Evolutionary conservation across 1,140 invertebrate genomes (phyloP).

Genomic region (Trichogramma pretiosum): DNA sequence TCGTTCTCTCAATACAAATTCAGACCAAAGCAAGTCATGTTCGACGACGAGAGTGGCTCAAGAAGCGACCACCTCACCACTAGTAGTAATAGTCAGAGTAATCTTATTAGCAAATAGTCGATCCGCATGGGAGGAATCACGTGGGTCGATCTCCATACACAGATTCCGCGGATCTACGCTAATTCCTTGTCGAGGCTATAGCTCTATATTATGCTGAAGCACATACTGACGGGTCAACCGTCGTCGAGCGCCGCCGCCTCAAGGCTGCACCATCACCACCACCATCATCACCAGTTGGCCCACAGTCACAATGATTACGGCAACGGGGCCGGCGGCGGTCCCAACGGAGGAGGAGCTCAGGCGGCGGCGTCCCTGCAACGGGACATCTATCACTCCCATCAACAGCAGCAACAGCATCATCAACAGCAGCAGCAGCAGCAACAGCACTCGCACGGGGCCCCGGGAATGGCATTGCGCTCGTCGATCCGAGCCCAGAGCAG

Average conservation of each 20-base stretch:
- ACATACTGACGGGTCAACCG: constrained; percentile 45
- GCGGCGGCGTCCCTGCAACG: too few species aligned
- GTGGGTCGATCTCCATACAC: too few species aligned
- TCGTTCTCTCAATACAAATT: too few species aligned
- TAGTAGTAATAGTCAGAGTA: too few species aligned
- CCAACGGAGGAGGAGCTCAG: constrained; percentile 20
- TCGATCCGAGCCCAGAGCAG: constrained; percentile 33
- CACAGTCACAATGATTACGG: constrained; percentile 9
- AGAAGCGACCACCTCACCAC: too few species aligned
- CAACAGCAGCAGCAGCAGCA: constrained; percentile 17
- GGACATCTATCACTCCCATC: too few species aligned
- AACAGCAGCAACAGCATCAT: constrained; percentile 23
- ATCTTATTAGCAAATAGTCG: too few species aligned
- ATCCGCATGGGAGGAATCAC: too few species aligned
- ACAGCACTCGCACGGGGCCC: constrained; percentile 16
- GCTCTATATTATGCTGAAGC: constrained; percentile 49
- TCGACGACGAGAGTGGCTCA: too few species aligned
- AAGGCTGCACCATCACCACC: constrained; percentile 30
- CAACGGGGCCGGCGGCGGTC: constrained; percentile 13
- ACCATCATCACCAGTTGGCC: constrained; percentile 21
- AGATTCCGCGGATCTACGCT: too few species aligned
- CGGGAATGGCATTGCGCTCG: constrained; percentile 13
- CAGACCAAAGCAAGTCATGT: too few species aligned
- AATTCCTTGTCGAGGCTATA: too few species aligned
- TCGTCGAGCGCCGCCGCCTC: constrained; percentile 37